Evolutionary conservation across 1,140 invertebrate genomes (phyloP).

Genomic region (Neuroterus valhalla): DNA sequence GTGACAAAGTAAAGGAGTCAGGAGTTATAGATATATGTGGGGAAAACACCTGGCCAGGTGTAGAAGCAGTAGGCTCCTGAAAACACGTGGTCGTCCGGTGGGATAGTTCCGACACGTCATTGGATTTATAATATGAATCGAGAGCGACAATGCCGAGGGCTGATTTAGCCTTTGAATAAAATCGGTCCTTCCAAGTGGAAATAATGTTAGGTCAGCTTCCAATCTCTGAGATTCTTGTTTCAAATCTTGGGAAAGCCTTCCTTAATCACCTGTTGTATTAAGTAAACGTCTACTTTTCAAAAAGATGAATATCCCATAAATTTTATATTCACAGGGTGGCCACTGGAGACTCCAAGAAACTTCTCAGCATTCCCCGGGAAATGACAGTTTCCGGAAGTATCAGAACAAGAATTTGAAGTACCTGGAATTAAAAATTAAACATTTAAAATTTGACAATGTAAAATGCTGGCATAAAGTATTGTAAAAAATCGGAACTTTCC

Average conservation of each 20-base stretch:
- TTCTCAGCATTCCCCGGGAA: too few relatives aligned
- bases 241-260: neutral
- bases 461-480: too few relatives aligned
- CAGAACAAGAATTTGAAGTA: too few relatives aligned
- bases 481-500: too few relatives aligned
- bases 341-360: too few relatives aligned
- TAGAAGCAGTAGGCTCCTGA: neutral
- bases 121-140: conserved; percentile 23
- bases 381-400: too few relatives aligned
- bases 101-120: conserved; percentile 25
- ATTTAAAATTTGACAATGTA: too few relatives aligned
- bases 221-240: neutral
- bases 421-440: too few relatives aligned
- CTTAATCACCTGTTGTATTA: neutral
- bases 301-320: too few relatives aligned
- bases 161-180: conserved; percentile 3
- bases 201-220: neutral
- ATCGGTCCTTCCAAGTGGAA: conserved; percentile 14
- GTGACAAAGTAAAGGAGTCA: conserved; percentile 17
- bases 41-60: neutral
- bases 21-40: conserved; percentile 1
- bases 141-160: conserved; percentile 3
- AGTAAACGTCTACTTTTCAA: neutral
- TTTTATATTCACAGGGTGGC: too few relatives aligned
- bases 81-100: conserved; percentile 16